phyloP scores from a whole-genome alignment of 35 echinoderm and acorn worm genomes.

The Acanthaster planci region DNA sequence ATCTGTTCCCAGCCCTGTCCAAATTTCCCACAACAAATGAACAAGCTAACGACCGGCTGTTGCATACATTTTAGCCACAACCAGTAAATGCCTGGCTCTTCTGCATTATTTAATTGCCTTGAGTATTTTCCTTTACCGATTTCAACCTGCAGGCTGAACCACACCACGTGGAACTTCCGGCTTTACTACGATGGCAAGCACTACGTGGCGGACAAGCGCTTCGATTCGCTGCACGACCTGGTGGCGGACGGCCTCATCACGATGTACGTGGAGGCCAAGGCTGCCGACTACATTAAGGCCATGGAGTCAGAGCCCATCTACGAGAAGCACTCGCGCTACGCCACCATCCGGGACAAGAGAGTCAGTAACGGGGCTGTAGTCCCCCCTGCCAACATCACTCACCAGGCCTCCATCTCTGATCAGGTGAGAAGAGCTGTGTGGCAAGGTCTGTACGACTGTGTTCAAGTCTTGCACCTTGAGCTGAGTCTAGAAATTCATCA shows the following conservation, averaged over 20 bases:
- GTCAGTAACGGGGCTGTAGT: slow-evolving; percentile 24
- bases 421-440: background rate
- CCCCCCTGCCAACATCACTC: background rate
- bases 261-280: slow-evolving; percentile 95
- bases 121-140: background rate
- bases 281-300: slow-evolving; percentile 88
- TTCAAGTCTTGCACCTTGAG: no score
- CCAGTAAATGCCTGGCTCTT: no score
- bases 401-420: background rate
- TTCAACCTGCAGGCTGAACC: slow-evolving; percentile 61
- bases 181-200: slow-evolving; percentile 95
- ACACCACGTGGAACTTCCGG: slow-evolving; percentile 82
- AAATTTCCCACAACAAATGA: no score
- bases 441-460: background rate
- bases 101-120: no score
- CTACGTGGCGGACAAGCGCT: slow-evolving; percentile 94
- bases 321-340: slow-evolving; percentile 88
- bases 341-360: slow-evolving; percentile 51
- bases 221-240: slow-evolving; percentile 90
- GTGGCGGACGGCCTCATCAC: slow-evolving; percentile 93
- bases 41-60: no score
- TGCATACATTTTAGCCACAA: no score
- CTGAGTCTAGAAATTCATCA: no score
- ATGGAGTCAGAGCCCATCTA: slow-evolving; percentile 97
- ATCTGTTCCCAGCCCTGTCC: no score